Conservation (phyloP, 2,888 invertebrate species). For the Spisula solida region DNA sequence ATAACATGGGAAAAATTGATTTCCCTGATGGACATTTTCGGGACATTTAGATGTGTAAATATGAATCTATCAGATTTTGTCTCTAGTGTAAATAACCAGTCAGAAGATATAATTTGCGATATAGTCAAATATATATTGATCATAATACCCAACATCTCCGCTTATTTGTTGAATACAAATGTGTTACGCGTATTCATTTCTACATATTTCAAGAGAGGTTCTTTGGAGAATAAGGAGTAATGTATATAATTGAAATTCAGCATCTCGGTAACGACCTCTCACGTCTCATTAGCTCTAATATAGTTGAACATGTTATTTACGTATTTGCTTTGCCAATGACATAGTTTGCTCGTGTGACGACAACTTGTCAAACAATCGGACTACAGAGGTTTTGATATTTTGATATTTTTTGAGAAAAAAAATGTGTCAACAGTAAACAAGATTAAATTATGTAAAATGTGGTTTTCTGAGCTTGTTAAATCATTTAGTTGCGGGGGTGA, state of each 20-base stretch:
- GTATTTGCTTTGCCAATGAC: neutral
- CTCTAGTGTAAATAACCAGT: slow-evolving; percentile 9
- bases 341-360: too few species aligned
- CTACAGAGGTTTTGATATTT: too few species aligned
- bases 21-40: slow-evolving; percentile 12
- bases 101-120: neutral
- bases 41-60: slow-evolving; percentile 23
- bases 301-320: neutral
- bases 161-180: neutral
- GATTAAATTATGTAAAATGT: too few species aligned
- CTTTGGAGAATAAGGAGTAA: neutral
- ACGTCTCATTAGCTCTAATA: neutral
- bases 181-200: neutral
- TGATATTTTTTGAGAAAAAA: too few species aligned
- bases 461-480: too few species aligned
- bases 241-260: neutral
- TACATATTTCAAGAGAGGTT: neutral
- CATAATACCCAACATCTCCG: neutral
- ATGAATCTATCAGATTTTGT: slow-evolving; percentile 16
- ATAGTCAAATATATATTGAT: neutral
- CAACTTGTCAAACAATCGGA: too few species aligned
- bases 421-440: too few species aligned
- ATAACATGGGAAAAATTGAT: slow-evolving; percentile 5
- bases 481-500: too few species aligned
- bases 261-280: neutral